Evolutionary conservation across 2,797 vertebrate species (phyloP).

Genomic region (Austrolebias charrua): DNA sequence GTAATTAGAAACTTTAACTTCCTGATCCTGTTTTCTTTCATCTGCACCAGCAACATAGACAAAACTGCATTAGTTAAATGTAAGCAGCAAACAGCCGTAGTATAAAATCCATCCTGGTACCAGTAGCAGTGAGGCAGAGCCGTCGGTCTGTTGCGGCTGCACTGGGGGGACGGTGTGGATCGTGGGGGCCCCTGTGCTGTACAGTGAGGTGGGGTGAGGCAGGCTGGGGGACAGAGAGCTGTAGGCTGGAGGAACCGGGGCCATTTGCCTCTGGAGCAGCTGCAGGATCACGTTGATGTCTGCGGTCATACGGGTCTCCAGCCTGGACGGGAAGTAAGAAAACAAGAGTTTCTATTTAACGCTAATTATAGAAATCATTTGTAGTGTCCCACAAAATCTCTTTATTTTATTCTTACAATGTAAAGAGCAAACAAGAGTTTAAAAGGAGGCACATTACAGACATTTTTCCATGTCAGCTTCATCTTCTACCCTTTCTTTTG

Average conservation of each 20-base stretch:
- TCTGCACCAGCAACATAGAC: too few species aligned
- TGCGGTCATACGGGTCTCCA: slow-evolving; percentile 94
- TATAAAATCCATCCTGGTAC: slow-evolving; percentile 15
- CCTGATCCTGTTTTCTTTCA: too few species aligned
- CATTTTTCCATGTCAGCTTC: not conserved
- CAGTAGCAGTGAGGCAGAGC: slow-evolving; percentile 65
- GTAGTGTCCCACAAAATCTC: slow-evolving; percentile 10
- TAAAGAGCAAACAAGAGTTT: not conserved
- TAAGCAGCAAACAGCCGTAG: too few species aligned
- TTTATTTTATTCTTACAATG: not conserved
- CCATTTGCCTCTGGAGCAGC: slow-evolving; percentile 91
- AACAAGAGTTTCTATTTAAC: too few species aligned
- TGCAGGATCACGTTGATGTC: slow-evolving; percentile 93
- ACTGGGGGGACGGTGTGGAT: slow-evolving; percentile 68
- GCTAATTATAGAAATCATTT: slow-evolving; percentile 13
- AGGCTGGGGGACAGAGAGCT: slow-evolving; percentile 82
- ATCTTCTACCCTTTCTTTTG: slow-evolving; percentile 11
- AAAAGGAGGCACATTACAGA: not conserved
- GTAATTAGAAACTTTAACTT: too few species aligned
- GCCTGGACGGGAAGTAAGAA: slow-evolving; percentile 64
- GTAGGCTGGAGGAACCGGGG: slow-evolving; percentile 87
- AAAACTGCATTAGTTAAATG: too few species aligned
- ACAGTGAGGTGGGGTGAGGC: slow-evolving; percentile 59
- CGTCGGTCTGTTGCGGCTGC: slow-evolving; percentile 63
- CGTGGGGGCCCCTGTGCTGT: slow-evolving; percentile 58